Base-by-base conservation (phyloP, 2,113 vertebrate genomes). In the Copsychus sechellarum region DNA sequence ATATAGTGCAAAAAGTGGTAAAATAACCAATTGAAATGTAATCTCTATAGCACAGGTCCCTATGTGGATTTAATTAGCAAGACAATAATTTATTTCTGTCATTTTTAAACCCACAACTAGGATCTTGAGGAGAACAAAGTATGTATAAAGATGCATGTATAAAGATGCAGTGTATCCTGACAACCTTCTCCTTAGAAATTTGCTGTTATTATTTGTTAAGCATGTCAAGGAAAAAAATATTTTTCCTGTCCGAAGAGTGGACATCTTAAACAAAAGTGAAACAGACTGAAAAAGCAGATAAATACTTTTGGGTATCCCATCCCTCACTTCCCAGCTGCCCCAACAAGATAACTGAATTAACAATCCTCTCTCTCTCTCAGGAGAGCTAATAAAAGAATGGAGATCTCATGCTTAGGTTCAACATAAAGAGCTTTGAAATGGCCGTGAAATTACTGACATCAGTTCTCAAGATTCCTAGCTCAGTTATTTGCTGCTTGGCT, bases 301-400 rank as follows among this genome's bases (percentile, higher is more conserved):
- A 65, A 61, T 54, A 60, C 11, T 26, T 12, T 25, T 57, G 50
- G 14, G 9, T 62, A 62, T 57, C 31, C 25, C 2, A 3, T 33
- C 21, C 31, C 31, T 48, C 34, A 17, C 11, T 48, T 29, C 0
- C 2, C 29, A 43, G 29, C 40, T 29, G 8, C 12, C 23, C 25
- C 24, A 40, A 40, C 40, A 40, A 14, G 40, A 40, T 40, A 40
- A 40, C 40, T 40, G 40, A 40, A 14, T 92, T 96, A 93, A 94
- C 58, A 78, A 50, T 45, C 24, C 26, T 45, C 21, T 81, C 19
- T 77, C n/a, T n/a, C 54, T 81, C 72, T 93, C 91, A 74, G 65
- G 76, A 93, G 79, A 86, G 50, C 86, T 91, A 84, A 92, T 91
- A 88, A 96, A 97, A 90, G 72, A 88, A 82, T 36, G 67, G 73